These are phyloP conservation scores for Pteronura brasiliensis DNA, from an alignment of 2,113 vertebrate species.

Conservation along the genomic window DNA sequence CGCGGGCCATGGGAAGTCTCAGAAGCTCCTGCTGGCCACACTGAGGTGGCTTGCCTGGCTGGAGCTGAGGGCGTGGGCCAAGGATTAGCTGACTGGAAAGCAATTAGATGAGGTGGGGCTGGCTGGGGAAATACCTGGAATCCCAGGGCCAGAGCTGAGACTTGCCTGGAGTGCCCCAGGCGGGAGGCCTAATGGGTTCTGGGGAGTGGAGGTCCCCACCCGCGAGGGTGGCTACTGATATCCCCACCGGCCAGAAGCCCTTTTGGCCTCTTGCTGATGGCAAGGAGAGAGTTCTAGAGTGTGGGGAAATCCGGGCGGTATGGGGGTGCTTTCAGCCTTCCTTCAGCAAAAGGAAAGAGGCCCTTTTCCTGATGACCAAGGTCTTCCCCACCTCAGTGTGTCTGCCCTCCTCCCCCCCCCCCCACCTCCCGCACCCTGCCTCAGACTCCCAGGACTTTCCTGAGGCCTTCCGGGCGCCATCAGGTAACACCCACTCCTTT, in stretches of 20 bases:
- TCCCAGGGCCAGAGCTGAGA: slow-evolving; percentile 61
- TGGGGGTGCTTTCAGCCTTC: neutral
- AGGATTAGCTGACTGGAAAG: slow-evolving; percentile 75
- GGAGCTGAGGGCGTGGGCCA: slow-evolving; percentile 66
- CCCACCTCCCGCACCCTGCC: neutral
- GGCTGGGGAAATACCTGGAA: slow-evolving; percentile 75
- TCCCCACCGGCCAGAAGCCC: neutral
- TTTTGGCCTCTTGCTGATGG: neutral
- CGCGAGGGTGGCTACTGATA: neutral
- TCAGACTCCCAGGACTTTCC: neutral
- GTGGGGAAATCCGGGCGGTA: neutral
- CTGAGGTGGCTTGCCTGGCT: slow-evolving; percentile 62
- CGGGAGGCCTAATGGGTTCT: neutral
- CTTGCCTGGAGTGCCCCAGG: slow-evolving; percentile 35
- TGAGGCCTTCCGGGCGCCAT: neutral
- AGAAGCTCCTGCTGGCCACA: slow-evolving; percentile 62
- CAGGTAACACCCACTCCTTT: neutral
- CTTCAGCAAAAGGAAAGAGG: neutral
- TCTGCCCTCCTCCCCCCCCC: no score
- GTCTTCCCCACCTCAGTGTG: neutral
- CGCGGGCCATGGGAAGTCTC: slow-evolving; percentile 62
- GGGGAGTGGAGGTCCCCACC: neutral
- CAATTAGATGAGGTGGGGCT: slow-evolving; percentile 73
- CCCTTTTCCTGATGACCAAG: neutral
- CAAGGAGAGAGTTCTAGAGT: neutral